These are phyloP conservation scores for Patagioenas fasciata DNA, from an alignment of 2,113 vertebrate species.

Conservation along the genomic window DNA sequence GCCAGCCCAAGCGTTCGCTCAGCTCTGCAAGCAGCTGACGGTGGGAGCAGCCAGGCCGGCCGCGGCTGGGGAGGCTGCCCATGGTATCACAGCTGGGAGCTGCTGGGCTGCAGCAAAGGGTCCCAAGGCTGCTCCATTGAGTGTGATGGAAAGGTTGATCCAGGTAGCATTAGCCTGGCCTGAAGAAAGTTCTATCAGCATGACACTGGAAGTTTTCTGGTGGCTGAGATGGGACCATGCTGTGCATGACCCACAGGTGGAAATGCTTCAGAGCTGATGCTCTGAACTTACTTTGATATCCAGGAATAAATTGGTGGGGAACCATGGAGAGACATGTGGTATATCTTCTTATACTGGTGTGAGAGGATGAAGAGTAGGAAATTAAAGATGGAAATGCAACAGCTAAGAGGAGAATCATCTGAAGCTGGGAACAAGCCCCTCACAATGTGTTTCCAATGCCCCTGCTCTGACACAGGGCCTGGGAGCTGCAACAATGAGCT, in stretches of 20 bases:
- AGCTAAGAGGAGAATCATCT: not conserved
- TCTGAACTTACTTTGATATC: not conserved
- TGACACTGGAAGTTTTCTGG: not conserved
- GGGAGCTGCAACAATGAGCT: not conserved
- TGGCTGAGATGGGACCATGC: not conserved
- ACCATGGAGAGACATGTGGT: not conserved
- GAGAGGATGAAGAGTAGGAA: not conserved
- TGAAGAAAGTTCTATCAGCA: not conserved
- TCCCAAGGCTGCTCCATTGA: not conserved
- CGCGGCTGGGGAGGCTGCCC: not conserved
- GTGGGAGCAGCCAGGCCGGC: not conserved
- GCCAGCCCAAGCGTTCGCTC: not conserved
- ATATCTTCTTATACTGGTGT: too few species aligned
- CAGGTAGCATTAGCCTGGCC: not conserved
- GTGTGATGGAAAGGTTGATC: rapidly evolving
- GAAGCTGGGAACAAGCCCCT: not conserved
- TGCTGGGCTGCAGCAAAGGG: not conserved
- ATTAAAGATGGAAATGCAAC: not conserved
- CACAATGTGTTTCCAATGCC: not conserved
- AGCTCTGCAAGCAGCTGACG: not conserved
- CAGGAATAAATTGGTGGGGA: not conserved
- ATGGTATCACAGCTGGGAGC: rapidly evolving
- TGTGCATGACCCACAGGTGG: not conserved
- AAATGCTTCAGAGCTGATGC: not conserved
- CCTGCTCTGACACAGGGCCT: not conserved